Percentiles rank a stretch among this genome's conserved stretches.
Conservation (phyloP, 2,888 invertebrate genomes). For the Eupithecia exiguata region DNA sequence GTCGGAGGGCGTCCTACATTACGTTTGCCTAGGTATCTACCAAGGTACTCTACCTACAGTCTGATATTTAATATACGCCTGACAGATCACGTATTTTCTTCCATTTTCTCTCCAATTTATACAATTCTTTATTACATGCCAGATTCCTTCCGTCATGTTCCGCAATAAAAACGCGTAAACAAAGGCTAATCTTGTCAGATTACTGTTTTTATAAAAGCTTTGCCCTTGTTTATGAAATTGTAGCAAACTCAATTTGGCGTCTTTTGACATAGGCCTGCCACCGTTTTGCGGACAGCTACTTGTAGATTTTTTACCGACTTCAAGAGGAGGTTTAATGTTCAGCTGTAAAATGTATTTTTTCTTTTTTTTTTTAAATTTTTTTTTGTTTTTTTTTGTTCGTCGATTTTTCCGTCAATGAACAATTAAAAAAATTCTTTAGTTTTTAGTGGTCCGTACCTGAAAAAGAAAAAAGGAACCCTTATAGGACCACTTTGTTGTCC, state of each 20-base stretch:
- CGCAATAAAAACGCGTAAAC: slow-evolving; percentile 8
- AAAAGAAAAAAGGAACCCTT: too few relatives aligned
- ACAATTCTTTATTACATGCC: not conserved
- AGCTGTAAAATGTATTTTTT: too few relatives aligned
- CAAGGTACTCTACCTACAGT: not conserved
- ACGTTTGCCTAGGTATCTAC: too few relatives aligned
- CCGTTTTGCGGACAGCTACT: not conserved
- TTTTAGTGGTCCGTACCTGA: too few relatives aligned
- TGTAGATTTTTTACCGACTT: not conserved
- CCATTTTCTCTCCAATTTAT: not conserved
- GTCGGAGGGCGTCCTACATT: too few relatives aligned
- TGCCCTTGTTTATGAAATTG: slow-evolving; percentile 16
- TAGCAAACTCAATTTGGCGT: slow-evolving; percentile 18
- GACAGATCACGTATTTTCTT: not conserved
- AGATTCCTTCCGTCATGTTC: not conserved
- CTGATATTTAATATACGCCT: not conserved
- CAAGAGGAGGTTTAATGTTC: too few relatives aligned
- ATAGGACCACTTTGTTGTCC: too few relatives aligned
- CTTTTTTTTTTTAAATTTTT: too few relatives aligned
- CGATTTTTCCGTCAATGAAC: too few relatives aligned
- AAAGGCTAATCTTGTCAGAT: slow-evolving; percentile 4
- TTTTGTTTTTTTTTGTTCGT: too few relatives aligned
- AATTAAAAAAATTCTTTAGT: too few relatives aligned
- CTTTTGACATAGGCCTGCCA: not conserved
- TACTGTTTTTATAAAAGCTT: slow-evolving; percentile 8